A percentile compares a stretch with the other conserved stretches of the same genome.
Evolutionary conservation across 2,797 vertebrate genomes (phyloP).

Genomic region (Chelon labrosus): DNA sequence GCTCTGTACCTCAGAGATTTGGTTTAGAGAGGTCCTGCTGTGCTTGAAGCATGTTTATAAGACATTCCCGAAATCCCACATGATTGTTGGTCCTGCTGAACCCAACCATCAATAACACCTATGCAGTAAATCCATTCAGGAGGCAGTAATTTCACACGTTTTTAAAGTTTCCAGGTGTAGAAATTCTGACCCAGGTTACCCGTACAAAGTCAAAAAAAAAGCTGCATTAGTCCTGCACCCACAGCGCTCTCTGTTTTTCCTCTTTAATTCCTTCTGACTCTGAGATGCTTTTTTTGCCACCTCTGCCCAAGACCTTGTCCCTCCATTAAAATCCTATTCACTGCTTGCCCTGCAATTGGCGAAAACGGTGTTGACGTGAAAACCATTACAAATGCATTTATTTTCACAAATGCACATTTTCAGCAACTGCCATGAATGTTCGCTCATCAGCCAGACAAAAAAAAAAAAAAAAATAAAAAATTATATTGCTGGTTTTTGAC

Average conservation of each 20-base stretch:
- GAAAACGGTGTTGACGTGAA: constrained; percentile 39
- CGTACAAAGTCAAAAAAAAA: constrained; percentile 16
- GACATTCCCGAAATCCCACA: constrained; percentile 28
- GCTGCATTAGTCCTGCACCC: constrained; percentile 21
- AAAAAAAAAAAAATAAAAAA: background rate
- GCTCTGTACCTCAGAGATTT: constrained; percentile 46
- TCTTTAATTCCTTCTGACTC: constrained; percentile 32
- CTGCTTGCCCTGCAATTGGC: constrained; percentile 42
- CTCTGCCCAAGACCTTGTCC: constrained; percentile 45
- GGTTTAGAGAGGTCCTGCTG: constrained; percentile 46
- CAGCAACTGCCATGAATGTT: constrained; percentile 52
- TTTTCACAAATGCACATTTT: constrained; percentile 58
- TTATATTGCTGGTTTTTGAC: constrained; percentile 50
- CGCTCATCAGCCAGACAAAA: constrained; percentile 23
- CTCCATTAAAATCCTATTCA: constrained; percentile 62
- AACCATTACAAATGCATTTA: constrained; percentile 56
- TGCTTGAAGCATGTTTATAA: constrained; percentile 25
- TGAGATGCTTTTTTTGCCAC: constrained; percentile 37
- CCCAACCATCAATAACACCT: constrained; percentile 37
- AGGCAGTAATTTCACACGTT: constrained; percentile 31
- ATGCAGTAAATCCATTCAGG: constrained; percentile 24
- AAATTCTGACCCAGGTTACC: constrained; percentile 43
- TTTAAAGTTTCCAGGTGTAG: constrained; percentile 45
- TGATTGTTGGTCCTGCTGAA: constrained; percentile 32
- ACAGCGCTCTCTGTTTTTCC: constrained; percentile 35